Percentiles rank a stretch among this genome's conserved stretches.
Evolutionary conservation across 2,797 vertebrate genomes (phyloP).

Genomic region (Silurus aristotelis): DNA sequence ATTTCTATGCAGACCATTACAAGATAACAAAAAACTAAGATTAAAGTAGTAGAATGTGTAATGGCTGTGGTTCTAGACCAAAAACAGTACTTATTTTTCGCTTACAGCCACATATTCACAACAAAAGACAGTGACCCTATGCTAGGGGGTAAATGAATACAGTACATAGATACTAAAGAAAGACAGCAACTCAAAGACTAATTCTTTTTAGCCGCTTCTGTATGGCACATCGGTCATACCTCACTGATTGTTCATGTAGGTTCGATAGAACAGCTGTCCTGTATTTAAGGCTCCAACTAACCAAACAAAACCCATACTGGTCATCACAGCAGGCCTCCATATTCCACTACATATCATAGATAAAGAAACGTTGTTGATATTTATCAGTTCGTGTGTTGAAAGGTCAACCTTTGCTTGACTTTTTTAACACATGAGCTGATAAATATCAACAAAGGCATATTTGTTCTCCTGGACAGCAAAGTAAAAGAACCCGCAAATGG

Average conservation of each 20-base stretch:
- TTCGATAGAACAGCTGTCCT: constrained; percentile 51
- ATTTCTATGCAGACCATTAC: constrained; percentile 44
- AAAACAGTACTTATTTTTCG: constrained; percentile 53
- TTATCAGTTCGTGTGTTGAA: constrained; percentile 16
- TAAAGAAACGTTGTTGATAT: background rate
- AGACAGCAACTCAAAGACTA: constrained; percentile 26
- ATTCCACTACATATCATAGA: constrained; percentile 52
- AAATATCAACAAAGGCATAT: background rate
- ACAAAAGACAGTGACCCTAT: constrained; percentile 35
- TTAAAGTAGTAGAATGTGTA: constrained; percentile 47
- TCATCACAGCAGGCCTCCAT: constrained; percentile 30
- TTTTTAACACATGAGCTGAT: too few relatives aligned
- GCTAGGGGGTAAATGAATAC: constrained; percentile 50
- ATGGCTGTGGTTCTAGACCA: constrained; percentile 56
- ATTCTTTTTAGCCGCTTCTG: constrained; percentile 41
- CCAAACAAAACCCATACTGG: constrained; percentile 32
- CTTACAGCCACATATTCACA: constrained; percentile 38
- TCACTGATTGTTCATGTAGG: constrained; percentile 53
- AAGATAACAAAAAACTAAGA: constrained; percentile 55
- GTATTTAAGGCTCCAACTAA: constrained; percentile 45
- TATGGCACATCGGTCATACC: constrained; percentile 62
- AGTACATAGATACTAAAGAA: constrained; percentile 56
- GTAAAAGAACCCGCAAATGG: background rate
- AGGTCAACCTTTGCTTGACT: constrained; percentile 6
- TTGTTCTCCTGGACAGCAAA: background rate